Percentiles rank a stretch among this genome's conserved stretches.
phyloP scores from a whole-genome alignment of 1,140 invertebrate genomes.

The Argopecten irradians region DNA sequence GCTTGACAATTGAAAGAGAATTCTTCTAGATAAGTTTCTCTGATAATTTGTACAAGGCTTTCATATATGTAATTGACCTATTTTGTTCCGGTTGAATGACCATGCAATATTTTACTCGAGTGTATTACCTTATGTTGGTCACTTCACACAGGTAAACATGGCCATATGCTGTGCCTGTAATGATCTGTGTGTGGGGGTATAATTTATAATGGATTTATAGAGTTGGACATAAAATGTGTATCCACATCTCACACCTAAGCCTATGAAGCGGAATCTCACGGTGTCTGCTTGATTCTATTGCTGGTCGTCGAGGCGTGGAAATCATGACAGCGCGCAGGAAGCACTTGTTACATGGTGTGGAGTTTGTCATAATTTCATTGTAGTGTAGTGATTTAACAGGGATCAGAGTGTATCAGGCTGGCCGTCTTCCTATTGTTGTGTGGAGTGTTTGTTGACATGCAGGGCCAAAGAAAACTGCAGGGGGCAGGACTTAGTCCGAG shows the following conservation, averaged over 20 bases:
- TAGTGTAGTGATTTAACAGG: neutral
- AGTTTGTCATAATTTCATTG: slow-evolving; percentile 3
- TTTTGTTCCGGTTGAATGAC: neutral
- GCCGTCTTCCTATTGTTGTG: neutral
- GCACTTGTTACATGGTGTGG: neutral
- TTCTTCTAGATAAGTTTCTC: neutral
- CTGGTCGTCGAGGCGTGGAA: neutral
- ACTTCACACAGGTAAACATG: neutral
- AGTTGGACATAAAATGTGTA: neutral
- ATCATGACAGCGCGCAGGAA: slow-evolving; percentile 15
- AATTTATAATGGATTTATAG: slow-evolving; percentile 23
- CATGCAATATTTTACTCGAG: neutral
- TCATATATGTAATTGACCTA: slow-evolving; percentile 15
- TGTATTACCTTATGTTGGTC: slow-evolving; percentile 7
- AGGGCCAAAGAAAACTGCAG: neutral
- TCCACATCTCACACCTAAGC: neutral
- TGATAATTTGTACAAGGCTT: neutral
- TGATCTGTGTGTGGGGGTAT: neutral
- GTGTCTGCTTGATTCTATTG: neutral
- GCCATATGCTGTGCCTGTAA: neutral
- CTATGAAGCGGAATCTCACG: slow-evolving; percentile 15
- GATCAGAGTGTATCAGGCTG: neutral
- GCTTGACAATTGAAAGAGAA: neutral
- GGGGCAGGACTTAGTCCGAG: neutral
- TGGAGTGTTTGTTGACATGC: slow-evolving; percentile 14